A percentile compares a stretch with the other conserved stretches of the same genome.
phyloP scores from a whole-genome alignment of 1,140 invertebrate genomes.

The Penaeus japonicus region DNA sequence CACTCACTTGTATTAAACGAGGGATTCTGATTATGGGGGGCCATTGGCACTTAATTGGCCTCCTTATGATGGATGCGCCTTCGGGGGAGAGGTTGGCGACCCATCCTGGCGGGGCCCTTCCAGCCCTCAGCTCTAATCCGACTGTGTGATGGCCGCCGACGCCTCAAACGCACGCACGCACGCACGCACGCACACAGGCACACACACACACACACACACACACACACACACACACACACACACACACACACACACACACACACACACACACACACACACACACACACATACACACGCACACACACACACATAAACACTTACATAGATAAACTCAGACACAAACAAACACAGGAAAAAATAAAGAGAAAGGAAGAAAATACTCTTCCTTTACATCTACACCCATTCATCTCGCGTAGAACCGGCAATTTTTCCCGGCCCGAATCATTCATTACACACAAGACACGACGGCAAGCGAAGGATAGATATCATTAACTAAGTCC shows the following conservation, averaged over 20 bases:
- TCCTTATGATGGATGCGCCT: too few relatives aligned
- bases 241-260: neutral
- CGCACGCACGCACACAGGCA: neutral
- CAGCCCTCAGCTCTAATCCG: too few relatives aligned
- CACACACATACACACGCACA: neutral
- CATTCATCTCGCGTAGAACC: too few relatives aligned
- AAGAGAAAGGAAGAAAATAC: neutral
- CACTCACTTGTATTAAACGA: constrained; percentile 35
- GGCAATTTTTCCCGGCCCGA: too few relatives aligned
- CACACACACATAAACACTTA: neutral
- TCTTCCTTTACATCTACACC: neutral
- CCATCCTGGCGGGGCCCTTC: too few relatives aligned
- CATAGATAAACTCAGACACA: too few relatives aligned
- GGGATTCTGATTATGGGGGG: constrained; percentile 40
- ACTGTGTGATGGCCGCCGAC: neutral
- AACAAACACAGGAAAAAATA: too few relatives aligned
- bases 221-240: neutral
- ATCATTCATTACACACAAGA: too few relatives aligned
- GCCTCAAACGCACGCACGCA: neutral
- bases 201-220: neutral
- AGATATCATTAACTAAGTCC: too few relatives aligned
- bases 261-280: neutral
- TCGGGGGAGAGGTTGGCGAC: too few relatives aligned
- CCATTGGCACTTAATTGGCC: neutral
- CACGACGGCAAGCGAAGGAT: too few relatives aligned